Percentiles rank a stretch among this genome's conserved stretches.
Evolutionary conservation across 2,113 vertebrate species (phyloP).

Genomic region (Clupea harengus): DNA sequence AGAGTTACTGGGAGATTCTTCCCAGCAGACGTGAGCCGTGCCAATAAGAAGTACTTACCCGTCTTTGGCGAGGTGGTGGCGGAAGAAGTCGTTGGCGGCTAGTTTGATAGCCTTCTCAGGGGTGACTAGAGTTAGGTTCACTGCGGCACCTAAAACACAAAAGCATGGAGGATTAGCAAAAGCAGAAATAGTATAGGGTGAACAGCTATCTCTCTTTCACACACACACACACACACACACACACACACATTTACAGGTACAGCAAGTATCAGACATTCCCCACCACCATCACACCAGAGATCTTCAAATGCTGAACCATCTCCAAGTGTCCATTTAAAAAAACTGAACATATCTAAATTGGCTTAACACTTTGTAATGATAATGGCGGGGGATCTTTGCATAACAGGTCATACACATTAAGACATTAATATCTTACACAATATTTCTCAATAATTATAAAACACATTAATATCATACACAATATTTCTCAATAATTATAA

Average conservation of each 20-base stretch:
- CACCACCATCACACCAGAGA: conserved; percentile 55
- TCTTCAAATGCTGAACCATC: conserved; percentile 23
- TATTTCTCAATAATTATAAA: background rate
- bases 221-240: conserved; percentile 23
- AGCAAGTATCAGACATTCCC: conserved; percentile 47
- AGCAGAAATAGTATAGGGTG: background rate
- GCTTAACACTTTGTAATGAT: conserved; percentile 36
- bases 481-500: conserved; percentile 24
- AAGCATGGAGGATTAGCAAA: conserved; percentile 50
- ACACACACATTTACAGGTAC: background rate
- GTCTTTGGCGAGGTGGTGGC: conserved; percentile 70
- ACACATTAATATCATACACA: too few relatives aligned
- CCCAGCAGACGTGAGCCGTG: background rate
- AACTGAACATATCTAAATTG: conserved; percentile 33
- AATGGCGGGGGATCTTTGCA: conserved; percentile 49
- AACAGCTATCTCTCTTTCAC: too few relatives aligned
- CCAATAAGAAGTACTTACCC: conserved; percentile 59
- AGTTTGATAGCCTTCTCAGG: conserved; percentile 81
- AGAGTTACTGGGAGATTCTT: background rate
- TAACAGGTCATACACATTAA: conserved; percentile 18
- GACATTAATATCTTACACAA: too few relatives aligned
- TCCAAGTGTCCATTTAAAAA: conserved; percentile 30
- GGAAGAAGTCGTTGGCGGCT: conserved; percentile 78
- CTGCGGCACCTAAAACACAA: conserved; percentile 73
- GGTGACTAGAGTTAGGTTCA: conserved; percentile 78